phyloP scores from a whole-genome alignment of 2,888 invertebrate species.

The Endotricha flammealis region DNA sequence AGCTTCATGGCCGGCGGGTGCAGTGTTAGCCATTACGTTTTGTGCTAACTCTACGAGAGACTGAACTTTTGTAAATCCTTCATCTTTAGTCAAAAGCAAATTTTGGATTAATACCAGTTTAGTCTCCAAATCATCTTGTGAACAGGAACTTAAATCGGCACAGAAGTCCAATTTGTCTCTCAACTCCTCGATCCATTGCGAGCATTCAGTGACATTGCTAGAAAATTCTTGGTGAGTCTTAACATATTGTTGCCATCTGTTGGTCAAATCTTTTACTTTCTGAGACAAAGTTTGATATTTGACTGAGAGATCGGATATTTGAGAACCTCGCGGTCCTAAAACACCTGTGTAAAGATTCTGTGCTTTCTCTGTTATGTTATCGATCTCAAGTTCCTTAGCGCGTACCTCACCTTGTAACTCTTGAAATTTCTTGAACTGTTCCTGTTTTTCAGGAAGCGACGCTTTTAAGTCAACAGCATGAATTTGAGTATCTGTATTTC shows the following conservation, averaged over 20 bases:
- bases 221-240: constrained; percentile 92
- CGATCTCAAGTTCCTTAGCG: constrained; percentile 94
- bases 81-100: constrained; percentile 92
- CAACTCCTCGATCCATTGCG: constrained; percentile 90
- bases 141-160: constrained; percentile 87
- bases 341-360: constrained; percentile 89
- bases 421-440: constrained; percentile 88
- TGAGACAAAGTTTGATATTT: constrained; percentile 94
- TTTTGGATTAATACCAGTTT: constrained; percentile 92
- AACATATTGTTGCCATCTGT: constrained; percentile 95
- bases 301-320: constrained; percentile 92
- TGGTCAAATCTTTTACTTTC: constrained; percentile 93
- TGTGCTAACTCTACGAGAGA: constrained; percentile 94
- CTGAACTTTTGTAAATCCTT: constrained; percentile 93
- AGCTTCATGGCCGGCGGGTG: constrained; percentile 90
- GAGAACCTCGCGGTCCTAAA: constrained; percentile 85
- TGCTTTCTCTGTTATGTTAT: constrained; percentile 93
- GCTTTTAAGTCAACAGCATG: constrained; percentile 93
- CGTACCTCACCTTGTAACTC: constrained; percentile 91
- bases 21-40: constrained; percentile 93
- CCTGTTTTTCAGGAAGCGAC: constrained; percentile 88
- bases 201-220: constrained; percentile 86
- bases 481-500: constrained; percentile 90
- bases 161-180: constrained; percentile 92
- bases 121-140: constrained; percentile 90